Evolutionary conservation across 92 coral and sea anemone species (phyloP).

Genomic region (Hydrozoanthus gracilis): DNA sequence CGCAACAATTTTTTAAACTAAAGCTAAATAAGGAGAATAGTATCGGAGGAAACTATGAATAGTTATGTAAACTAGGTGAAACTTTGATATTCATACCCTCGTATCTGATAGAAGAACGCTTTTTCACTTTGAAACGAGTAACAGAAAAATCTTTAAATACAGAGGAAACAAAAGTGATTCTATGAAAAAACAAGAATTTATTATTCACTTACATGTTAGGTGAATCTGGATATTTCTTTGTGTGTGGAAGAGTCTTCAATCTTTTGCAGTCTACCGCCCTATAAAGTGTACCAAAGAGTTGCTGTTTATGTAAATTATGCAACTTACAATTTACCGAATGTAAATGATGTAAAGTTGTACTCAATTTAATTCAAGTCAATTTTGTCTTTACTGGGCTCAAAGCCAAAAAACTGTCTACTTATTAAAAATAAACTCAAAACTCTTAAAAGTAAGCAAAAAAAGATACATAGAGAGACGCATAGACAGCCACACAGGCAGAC

Average conservation of each 20-base stretch:
- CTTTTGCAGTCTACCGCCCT: constrained; percentile 28
- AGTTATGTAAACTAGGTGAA: too few species aligned
- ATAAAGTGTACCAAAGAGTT: neutral
- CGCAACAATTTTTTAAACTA: too few species aligned
- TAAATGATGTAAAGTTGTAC: neutral
- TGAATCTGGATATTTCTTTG: constrained; percentile 13
- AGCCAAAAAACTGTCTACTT: too few species aligned
- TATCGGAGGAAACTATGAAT: too few species aligned
- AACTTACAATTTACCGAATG: neutral
- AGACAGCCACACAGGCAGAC: too few species aligned
- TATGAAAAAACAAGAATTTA: neutral
- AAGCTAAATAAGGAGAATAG: too few species aligned
- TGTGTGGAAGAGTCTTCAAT: neutral
- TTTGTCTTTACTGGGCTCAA: too few species aligned
- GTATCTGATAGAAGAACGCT: neutral
- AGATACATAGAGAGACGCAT: too few species aligned
- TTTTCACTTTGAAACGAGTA: neutral
- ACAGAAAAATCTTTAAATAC: neutral
- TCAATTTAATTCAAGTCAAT: too few species aligned
- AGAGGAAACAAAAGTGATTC: neutral
- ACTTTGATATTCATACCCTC: too few species aligned
- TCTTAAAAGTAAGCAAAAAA: too few species aligned
- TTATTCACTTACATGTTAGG: constrained; percentile 11
- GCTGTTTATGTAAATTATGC: neutral
- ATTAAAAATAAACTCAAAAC: too few species aligned